phyloP scores from a whole-genome alignment of 1,140 invertebrate genomes.

The Drosophila persimilis region DNA sequence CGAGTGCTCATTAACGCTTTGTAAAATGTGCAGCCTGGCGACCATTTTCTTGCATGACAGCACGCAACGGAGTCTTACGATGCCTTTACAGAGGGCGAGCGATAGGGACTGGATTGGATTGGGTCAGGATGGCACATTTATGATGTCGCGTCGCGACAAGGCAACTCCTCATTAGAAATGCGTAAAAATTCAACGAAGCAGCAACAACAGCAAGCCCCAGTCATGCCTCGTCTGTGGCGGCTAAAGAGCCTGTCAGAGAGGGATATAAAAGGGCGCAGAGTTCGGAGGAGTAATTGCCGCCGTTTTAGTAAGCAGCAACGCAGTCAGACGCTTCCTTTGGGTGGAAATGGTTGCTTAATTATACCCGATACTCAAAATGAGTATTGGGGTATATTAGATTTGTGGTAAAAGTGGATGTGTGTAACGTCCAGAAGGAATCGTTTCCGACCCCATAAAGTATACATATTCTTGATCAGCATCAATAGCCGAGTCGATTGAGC shows the following conservation, averaged over 20 bases:
- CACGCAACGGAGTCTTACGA: conserved; percentile 48
- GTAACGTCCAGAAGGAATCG: too few species aligned
- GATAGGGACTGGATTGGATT: neutral
- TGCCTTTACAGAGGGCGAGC: neutral
- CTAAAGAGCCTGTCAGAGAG: neutral
- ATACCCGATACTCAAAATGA: too few species aligned
- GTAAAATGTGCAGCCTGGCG: conserved; percentile 56
- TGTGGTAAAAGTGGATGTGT: too few species aligned
- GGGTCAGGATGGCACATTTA: conserved; percentile 42
- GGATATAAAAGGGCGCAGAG: neutral
- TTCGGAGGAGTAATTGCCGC: conserved; percentile 20
- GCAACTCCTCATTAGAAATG: conserved; percentile 64
- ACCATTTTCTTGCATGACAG: conserved; percentile 63
- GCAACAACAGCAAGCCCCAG: too few species aligned
- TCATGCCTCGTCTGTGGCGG: neutral
- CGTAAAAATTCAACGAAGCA: conserved; percentile 59
- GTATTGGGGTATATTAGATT: too few species aligned
- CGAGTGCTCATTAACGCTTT: conserved; percentile 61
- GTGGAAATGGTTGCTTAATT: conserved; percentile 34
- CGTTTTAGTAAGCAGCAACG: conserved; percentile 21
- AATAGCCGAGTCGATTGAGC: too few species aligned
- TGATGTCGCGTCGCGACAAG: conserved; percentile 45
- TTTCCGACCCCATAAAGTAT: too few species aligned
- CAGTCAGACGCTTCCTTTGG: conserved; percentile 4
- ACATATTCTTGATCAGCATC: too few species aligned